Evolutionary conservation across 2,113 vertebrate genomes (phyloP).

Genomic region (Megatriorchis doriae): DNA sequence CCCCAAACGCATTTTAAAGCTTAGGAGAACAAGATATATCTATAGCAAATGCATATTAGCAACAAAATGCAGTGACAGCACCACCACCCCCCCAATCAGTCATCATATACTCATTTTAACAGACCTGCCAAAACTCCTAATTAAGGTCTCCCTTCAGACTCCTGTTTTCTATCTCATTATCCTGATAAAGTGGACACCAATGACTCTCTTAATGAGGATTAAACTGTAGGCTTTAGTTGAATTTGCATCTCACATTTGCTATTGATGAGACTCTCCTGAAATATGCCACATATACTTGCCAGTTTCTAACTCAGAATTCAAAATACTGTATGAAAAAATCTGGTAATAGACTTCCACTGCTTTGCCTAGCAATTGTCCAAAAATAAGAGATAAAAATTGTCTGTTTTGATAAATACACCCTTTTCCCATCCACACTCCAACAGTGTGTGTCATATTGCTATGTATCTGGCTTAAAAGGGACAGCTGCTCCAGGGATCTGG

Average conservation of each 20-base stretch:
- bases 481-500: slow-evolving; percentile 58
- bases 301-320: not conserved
- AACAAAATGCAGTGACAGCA: not conserved
- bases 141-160: slow-evolving; percentile 49
- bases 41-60: not conserved
- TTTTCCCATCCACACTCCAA: slow-evolving; percentile 21
- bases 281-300: not conserved
- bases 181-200: slow-evolving; percentile 59
- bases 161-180: slow-evolving; percentile 58
- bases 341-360: not conserved
- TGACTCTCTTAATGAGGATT: slow-evolving; percentile 53
- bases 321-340: not conserved
- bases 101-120: slow-evolving; percentile 13
- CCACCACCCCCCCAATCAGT: not conserved
- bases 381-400: not conserved
- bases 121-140: slow-evolving; percentile 43
- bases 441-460: slow-evolving; percentile 22
- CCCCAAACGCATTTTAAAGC: not conserved
- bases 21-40: not conserved
- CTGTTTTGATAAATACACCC: slow-evolving; percentile 25
- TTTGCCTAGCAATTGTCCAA: not conserved
- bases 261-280: not conserved
- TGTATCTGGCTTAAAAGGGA: slow-evolving; percentile 57
- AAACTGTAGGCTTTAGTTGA: slow-evolving; percentile 38
- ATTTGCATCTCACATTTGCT: slow-evolving; percentile 45